phyloP scores from a whole-genome alignment of 1,140 invertebrate species.

The Nylanderia fulva region DNA sequence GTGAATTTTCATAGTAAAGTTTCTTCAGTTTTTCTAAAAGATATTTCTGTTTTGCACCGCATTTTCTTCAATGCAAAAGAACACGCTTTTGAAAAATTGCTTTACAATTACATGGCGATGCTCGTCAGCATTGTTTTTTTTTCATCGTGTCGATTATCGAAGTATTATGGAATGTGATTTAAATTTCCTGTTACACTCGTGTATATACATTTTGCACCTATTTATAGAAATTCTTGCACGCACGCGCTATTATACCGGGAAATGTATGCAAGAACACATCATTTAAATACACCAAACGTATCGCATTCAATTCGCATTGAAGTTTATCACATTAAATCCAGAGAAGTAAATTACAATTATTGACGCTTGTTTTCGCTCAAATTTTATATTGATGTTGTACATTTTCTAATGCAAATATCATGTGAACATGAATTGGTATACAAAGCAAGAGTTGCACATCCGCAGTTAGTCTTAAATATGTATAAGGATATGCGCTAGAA shows the following conservation, averaged over 20 bases:
- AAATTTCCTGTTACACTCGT: slow-evolving; percentile 27
- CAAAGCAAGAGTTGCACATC: background rate
- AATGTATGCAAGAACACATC: slow-evolving; percentile 15
- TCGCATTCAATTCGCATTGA: slow-evolving; percentile 7
- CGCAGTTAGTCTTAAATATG: background rate
- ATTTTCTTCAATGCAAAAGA: background rate
- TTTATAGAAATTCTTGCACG: slow-evolving; percentile 49
- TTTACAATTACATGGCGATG: background rate
- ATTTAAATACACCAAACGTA: slow-evolving; percentile 37
- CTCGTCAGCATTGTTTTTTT: background rate
- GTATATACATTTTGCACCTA: background rate
- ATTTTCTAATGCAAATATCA: background rate
- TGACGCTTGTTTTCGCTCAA: background rate
- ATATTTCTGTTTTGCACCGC: background rate
- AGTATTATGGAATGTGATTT: slow-evolving; percentile 26
- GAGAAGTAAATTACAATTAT: background rate
- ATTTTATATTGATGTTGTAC: background rate
- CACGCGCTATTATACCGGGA: slow-evolving; percentile 34
- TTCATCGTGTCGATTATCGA: background rate
- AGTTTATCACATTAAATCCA: slow-evolving; percentile 26
- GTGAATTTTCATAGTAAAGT: too few species aligned
- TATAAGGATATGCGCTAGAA: too few species aligned
- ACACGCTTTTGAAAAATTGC: slow-evolving; percentile 6
- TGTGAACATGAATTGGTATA: background rate
- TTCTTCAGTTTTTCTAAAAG: background rate